Evolutionary conservation across 2,113 vertebrate species (phyloP).

Genomic region (Smithornis capensis): DNA sequence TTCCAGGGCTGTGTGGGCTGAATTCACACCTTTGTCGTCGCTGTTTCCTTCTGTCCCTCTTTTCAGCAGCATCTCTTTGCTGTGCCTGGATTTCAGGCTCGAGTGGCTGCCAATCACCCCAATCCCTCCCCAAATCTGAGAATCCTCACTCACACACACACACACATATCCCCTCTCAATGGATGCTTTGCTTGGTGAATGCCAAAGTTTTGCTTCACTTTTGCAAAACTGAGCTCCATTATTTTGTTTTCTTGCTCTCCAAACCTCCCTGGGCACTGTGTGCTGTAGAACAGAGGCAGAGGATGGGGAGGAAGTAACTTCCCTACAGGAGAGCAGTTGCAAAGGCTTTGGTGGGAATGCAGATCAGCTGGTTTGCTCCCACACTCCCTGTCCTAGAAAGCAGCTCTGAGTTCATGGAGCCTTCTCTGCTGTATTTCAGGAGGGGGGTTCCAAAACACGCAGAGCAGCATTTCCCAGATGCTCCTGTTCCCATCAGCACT

Average conservation of each 20-base stretch:
- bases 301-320: background rate
- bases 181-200: background rate
- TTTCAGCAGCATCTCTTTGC: background rate
- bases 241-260: background rate
- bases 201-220: background rate
- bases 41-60: background rate
- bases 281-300: background rate
- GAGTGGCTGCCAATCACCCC: background rate
- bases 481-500: background rate
- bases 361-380: background rate
- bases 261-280: accelerated
- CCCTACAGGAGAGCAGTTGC: background rate
- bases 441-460: background rate
- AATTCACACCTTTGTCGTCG: background rate
- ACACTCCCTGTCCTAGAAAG: background rate
- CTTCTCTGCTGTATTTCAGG: background rate
- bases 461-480: background rate
- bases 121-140: accelerated
- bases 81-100: background rate
- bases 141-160: accelerated
- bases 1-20: background rate
- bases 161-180: background rate
- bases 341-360: background rate
- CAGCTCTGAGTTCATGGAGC: background rate
- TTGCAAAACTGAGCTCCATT: too few relatives aligned